These are phyloP conservation scores for Columba janthina DNA, from an alignment of 2,113 vertebrate species.

Conservation along the genomic window DNA sequence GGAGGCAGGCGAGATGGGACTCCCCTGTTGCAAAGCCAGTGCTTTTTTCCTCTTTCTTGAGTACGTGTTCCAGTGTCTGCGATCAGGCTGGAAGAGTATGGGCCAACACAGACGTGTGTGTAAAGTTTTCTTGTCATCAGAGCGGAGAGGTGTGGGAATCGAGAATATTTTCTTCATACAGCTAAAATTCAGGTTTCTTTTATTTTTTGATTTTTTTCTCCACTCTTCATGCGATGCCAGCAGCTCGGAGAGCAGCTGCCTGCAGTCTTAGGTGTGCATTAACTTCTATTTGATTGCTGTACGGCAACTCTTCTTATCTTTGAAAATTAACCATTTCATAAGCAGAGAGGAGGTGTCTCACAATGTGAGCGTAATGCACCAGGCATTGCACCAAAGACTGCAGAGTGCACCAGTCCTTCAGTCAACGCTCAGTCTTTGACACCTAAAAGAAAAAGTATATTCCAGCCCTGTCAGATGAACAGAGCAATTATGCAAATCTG, in stretches of 20 bases:
- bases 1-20: background rate
- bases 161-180: background rate
- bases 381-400: conserved; percentile 65
- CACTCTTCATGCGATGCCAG: background rate
- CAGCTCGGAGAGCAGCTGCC: background rate
- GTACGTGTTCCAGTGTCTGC: fast-evolving
- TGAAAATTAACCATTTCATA: conserved; percentile 60
- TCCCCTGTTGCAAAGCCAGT: background rate
- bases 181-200: background rate
- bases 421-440: conserved; percentile 35
- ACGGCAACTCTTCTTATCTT: conserved; percentile 56
- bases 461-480: conserved; percentile 25
- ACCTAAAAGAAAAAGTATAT: conserved; percentile 22
- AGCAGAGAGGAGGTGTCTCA: background rate
- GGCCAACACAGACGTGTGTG: background rate
- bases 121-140: background rate
- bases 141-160: background rate
- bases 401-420: conserved; percentile 40
- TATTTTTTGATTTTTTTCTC: background rate
- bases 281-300: conserved; percentile 50
- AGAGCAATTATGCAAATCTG: conserved; percentile 28
- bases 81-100: background rate
- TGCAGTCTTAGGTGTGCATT: conserved; percentile 38
- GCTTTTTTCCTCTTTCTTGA: background rate
- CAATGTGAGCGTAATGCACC: conserved; percentile 38